phyloP scores from a whole-genome alignment of 2,113 vertebrate species.

The Mionectes macconnelli region DNA sequence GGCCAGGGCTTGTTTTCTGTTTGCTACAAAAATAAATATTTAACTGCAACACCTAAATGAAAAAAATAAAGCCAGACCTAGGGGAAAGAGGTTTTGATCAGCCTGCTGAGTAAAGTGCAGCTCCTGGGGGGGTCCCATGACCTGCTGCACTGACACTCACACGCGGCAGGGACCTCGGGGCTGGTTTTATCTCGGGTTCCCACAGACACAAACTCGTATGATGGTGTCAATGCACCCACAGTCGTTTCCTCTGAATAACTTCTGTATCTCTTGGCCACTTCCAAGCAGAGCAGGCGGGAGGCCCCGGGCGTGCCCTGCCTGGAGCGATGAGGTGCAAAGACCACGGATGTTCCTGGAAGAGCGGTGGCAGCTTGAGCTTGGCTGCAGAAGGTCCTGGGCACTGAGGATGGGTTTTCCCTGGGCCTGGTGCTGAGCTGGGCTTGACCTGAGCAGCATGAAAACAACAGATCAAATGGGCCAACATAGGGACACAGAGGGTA shows the following conservation, averaged over 20 bases:
- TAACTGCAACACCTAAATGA: not conserved
- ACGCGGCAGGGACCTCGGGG: not conserved
- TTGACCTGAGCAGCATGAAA: not conserved
- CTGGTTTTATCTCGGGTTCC: not conserved
- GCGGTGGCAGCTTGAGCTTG: fast-evolving
- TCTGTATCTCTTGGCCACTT: too few relatives aligned
- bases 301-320: not conserved
- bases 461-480: not conserved
- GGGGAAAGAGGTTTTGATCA: not conserved
- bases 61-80: not conserved
- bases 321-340: fast-evolving
- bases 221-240: not conserved
- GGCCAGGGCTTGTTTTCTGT: not conserved
- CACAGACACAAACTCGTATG: fast-evolving
- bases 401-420: not conserved
- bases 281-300: not conserved
- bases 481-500: not conserved
- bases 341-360: not conserved
- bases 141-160: not conserved
- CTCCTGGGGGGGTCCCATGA: not conserved
- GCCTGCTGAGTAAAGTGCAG: fast-evolving
- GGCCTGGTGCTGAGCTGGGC: not conserved
- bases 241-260: not conserved
- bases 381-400: not conserved
- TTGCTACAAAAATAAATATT: not conserved